Conservation (phyloP, 1,140 invertebrate species). For the Trichoplusia ni region DNA sequence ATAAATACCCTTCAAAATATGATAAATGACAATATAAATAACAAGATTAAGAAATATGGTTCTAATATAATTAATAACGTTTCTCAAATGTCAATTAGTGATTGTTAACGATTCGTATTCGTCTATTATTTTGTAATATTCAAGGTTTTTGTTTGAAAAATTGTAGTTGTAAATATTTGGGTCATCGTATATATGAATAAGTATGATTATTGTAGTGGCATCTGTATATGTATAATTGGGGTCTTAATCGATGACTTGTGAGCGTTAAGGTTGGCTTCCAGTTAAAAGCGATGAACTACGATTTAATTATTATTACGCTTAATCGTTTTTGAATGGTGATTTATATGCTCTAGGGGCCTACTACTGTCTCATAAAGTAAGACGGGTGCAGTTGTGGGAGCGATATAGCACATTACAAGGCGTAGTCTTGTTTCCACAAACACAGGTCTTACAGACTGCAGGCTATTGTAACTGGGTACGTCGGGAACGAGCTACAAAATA, state of each 20-base stretch:
- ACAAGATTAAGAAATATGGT: neutral
- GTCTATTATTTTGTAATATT: constrained; percentile 30
- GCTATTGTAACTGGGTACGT: no score
- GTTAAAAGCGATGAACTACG: neutral
- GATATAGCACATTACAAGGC: no score
- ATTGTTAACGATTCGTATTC: constrained; percentile 14
- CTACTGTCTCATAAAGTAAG: no score
- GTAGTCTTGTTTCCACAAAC: no score
- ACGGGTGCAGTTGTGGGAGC: no score
- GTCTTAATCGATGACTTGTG: constrained; percentile 14
- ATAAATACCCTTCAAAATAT: neutral
- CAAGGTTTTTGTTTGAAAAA: constrained; percentile 40
- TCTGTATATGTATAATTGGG: constrained; percentile 34
- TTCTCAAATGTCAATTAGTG: constrained; percentile 10
- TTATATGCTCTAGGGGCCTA: no score
- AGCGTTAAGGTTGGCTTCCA: neutral
- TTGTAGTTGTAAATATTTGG: constrained; percentile 38
- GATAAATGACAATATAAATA: constrained; percentile 6
- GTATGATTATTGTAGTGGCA: constrained; percentile 22
- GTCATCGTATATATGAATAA: constrained; percentile 47
- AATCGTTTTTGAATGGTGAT: no score
- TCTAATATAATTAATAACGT: neutral
- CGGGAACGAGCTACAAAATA: no score
- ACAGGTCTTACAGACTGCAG: no score
- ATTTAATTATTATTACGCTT: neutral